These are phyloP conservation scores for Plecotus auritus DNA, from an alignment of 2,113 vertebrate species.

Conservation along the genomic window DNA sequence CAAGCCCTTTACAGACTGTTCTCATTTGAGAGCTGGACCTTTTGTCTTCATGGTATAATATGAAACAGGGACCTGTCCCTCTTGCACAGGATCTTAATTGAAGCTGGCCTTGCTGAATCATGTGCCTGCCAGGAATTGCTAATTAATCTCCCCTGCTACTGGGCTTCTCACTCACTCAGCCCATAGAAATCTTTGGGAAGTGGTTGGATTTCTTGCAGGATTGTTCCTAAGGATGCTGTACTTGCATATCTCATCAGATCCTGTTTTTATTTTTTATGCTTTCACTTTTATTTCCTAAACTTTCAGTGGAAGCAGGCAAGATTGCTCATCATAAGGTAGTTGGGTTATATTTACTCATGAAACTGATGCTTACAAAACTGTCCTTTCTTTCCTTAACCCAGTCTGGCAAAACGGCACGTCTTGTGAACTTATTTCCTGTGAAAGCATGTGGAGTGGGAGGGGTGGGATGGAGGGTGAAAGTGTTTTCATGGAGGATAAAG, in stretches of 20 bases:
- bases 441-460: neutral
- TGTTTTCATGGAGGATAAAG: neutral
- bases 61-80: neutral
- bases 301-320: neutral
- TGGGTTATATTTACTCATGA: neutral
- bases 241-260: neutral
- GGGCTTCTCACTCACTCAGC: neutral
- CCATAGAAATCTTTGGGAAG: neutral
- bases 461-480: neutral
- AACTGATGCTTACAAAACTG: neutral
- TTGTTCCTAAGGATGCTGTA: neutral
- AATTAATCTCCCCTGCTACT: slow-evolving; percentile 44
- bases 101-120: neutral
- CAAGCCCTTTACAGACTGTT: neutral
- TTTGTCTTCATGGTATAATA: neutral
- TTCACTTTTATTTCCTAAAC: neutral
- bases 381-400: neutral
- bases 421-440: neutral
- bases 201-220: slow-evolving; percentile 11
- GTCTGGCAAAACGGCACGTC: neutral
- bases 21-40: neutral
- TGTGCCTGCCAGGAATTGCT: neutral
- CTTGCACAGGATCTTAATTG: slow-evolving; percentile 37
- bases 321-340: neutral
- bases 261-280: neutral